A percentile compares a stretch with the other conserved stretches of the same genome.
phyloP scores from a whole-genome alignment of 1,140 invertebrate genomes.

The Drosophila pachea region DNA sequence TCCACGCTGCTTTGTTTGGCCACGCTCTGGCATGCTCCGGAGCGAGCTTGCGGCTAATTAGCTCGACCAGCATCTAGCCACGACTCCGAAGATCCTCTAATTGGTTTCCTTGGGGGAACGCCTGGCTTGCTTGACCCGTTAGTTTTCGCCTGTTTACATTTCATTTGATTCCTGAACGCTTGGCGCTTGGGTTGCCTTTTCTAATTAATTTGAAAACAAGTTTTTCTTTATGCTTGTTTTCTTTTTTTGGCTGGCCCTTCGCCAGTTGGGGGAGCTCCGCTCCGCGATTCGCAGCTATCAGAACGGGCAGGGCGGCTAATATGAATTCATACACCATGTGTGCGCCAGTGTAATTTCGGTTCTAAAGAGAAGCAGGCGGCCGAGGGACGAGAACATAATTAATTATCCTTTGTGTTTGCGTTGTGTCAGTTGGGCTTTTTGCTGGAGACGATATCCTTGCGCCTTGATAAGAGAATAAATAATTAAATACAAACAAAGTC shows the following conservation, averaged over 20 bases:
- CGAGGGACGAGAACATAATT: slow-evolving; percentile 53
- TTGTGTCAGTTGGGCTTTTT: slow-evolving; percentile 41
- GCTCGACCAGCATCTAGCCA: no score
- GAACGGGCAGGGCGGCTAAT: slow-evolving; percentile 14
- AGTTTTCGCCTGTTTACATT: slow-evolving; percentile 52
- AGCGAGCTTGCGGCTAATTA: slow-evolving; percentile 38
- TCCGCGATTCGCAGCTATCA: slow-evolving; percentile 26
- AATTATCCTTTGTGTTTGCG: slow-evolving; percentile 44
- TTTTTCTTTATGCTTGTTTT: slow-evolving; percentile 25
- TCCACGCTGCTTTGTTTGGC: neutral
- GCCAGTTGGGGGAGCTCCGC: slow-evolving; percentile 48
- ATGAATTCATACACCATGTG: slow-evolving; percentile 43
- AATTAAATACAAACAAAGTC: slow-evolving; percentile 74
- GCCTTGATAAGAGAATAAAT: slow-evolving; percentile 70
- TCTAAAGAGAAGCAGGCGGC: slow-evolving; percentile 31
- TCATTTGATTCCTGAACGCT: slow-evolving; percentile 60
- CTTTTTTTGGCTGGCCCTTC: slow-evolving; percentile 27
- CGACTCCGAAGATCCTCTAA: neutral
- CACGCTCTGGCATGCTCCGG: neutral
- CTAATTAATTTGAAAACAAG: slow-evolving; percentile 66
- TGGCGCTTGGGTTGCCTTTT: slow-evolving; percentile 51
- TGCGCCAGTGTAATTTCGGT: neutral
- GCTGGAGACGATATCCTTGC: slow-evolving; percentile 45
- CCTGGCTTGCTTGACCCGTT: slow-evolving; percentile 14
- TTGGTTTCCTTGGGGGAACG: slow-evolving; percentile 17